Percentiles rank a stretch among this genome's conserved stretches.
Conservation (phyloP, 1,140 invertebrate genomes). For the Drosophila busckii region DNA sequence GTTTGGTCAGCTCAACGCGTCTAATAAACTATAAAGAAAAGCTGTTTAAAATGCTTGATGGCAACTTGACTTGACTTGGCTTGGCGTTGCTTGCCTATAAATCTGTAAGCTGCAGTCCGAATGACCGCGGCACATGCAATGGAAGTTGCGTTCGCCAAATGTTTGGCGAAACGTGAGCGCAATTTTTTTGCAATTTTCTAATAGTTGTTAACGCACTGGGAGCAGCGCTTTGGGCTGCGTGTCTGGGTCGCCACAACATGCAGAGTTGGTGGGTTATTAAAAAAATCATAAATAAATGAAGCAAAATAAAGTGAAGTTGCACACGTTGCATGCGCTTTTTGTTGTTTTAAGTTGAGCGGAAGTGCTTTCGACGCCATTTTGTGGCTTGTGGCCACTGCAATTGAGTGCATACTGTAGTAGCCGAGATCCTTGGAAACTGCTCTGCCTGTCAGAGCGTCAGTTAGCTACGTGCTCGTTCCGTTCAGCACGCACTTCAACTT, state of each 20-base stretch:
- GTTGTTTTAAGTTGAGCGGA: slow-evolving; percentile 53
- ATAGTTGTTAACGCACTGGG: slow-evolving; percentile 57
- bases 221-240: not conserved
- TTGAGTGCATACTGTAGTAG: slow-evolving; percentile 67
- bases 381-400: slow-evolving; percentile 55
- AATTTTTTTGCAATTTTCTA: slow-evolving; percentile 77
- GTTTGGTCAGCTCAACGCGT: slow-evolving; percentile 11
- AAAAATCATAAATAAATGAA: slow-evolving; percentile 52
- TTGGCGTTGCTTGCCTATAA: slow-evolving; percentile 61
- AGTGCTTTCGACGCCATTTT: slow-evolving; percentile 75
- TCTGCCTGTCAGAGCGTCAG: slow-evolving; percentile 7
- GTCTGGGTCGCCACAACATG: not conserved
- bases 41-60: slow-evolving; percentile 65
- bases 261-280: slow-evolving; percentile 31
- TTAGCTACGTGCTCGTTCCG: slow-evolving; percentile 46
- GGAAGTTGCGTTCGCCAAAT: slow-evolving; percentile 5
- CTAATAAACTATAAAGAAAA: slow-evolving; percentile 67
- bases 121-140: slow-evolving; percentile 59
- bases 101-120: slow-evolving; percentile 71
- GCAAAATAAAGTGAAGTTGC: slow-evolving; percentile 59
- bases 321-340: slow-evolving; percentile 45
- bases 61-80: too few relatives aligned
- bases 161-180: slow-evolving; percentile 70
- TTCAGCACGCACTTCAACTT: slow-evolving; percentile 57
- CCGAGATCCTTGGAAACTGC: slow-evolving; percentile 10